Base-by-base conservation (phyloP, 2,888 invertebrate species). In the Pristionchus arcanus region DNA sequence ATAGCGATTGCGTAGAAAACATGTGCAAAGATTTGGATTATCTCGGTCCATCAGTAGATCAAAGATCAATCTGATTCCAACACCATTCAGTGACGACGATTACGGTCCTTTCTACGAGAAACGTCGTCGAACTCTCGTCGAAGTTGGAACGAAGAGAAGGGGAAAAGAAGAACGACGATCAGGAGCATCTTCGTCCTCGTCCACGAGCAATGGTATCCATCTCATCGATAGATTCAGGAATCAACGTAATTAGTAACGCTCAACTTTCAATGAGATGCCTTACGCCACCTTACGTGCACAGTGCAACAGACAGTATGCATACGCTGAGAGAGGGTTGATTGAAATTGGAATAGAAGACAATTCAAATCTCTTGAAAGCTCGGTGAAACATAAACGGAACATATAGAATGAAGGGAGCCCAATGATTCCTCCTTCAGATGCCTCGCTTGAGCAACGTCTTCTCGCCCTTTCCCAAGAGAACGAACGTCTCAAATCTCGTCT, bases 381-480 rank as follows among this genome's bases (percentile, higher is more conserved):
- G 3, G 59, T 59, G 59, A 59, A 59, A 59, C 59, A 59, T 59
- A 59, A 59, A 59, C 59, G 59, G 4, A 21, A 19, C 59, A 21
- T 59, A 13, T 0, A 49, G 42, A 49, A 49, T 49, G 9, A 49
- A 9, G 11, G 13, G 7, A 49, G 42, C n/a, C n/a, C 53, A 59
- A 37, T 83, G 83, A 49, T n/a, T 53, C 55, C 55, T 16, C n/a
- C 1, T 28, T 11, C 49, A 19, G 81, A 81, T 49, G 31, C 53
- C n/a, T n/a, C 87, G 0, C 31, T 88, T n/a, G 88, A 88, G 49
- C 88, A 77, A 25, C 74, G 77, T 15, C 77, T 88, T 9, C 88
- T 77, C n/a, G 71, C 88, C 15, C 77, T 88, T 31, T 77, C 88
- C 2, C 88, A 74, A 28, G 88, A 88, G 77, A 88, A 88, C 37